Conservation (phyloP, 2,888 invertebrate species). For the Rosalia funebris region DNA sequence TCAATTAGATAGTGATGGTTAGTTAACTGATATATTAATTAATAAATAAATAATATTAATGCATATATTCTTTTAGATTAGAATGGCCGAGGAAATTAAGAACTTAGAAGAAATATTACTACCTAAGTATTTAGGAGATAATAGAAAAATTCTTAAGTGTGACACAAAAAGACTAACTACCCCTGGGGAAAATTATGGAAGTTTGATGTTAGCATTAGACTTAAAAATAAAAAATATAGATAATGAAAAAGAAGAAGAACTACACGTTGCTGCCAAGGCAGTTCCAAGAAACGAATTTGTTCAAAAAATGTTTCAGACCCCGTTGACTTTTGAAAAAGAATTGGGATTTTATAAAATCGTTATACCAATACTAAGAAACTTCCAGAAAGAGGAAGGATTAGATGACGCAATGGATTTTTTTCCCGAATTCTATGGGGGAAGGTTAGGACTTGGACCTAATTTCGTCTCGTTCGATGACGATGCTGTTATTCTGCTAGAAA, state of each 20-base stretch:
- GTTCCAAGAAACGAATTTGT: slow-evolving; percentile 40
- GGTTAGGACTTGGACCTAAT: slow-evolving; percentile 45
- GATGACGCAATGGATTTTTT: slow-evolving; percentile 59
- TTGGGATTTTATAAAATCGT: slow-evolving; percentile 64
- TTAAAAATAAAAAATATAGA: slow-evolving; percentile 47
- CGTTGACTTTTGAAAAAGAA: slow-evolving; percentile 66
- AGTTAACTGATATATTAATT: too few species aligned
- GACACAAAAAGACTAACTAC: slow-evolving; percentile 58
- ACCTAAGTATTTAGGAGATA: slow-evolving; percentile 1
- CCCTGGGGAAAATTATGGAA: slow-evolving; percentile 71
- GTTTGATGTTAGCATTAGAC: slow-evolving; percentile 63
- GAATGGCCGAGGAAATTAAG: slow-evolving; percentile 6
- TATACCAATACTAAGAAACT: slow-evolving; percentile 60
- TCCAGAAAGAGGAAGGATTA: slow-evolving; percentile 63
- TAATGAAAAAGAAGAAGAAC: slow-evolving; percentile 24
- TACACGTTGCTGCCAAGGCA: slow-evolving; percentile 39
- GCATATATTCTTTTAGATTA: too few species aligned
- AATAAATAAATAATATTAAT: too few species aligned
- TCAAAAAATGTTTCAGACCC: slow-evolving; percentile 64
- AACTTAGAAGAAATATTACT: neutral
- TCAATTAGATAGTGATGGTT: too few species aligned
- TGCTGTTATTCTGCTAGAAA: slow-evolving; percentile 69
- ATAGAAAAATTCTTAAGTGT: neutral
- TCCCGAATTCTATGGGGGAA: slow-evolving; percentile 64
- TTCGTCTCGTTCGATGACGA: slow-evolving; percentile 64